Conservation (phyloP, 2,113 vertebrate genomes). For the Lepisosteus oculatus region DNA sequence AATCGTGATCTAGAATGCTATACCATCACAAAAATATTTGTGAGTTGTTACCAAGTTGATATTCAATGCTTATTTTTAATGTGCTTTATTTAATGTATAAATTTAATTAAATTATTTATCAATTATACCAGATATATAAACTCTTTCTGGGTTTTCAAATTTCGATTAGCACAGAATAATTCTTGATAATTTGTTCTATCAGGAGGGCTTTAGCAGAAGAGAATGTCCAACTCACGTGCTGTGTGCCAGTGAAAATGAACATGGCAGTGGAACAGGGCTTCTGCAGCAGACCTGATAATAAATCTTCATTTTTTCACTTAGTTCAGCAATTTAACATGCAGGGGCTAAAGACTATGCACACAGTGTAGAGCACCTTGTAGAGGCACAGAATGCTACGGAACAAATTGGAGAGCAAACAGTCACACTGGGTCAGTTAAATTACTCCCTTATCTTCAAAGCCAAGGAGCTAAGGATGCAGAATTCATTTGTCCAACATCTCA, state of each 20-base stretch:
- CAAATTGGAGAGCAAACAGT: constrained; percentile 67
- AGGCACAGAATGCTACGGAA: constrained; percentile 53
- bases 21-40: no score
- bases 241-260: neutral
- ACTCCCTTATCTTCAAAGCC: constrained; percentile 42
- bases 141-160: no score
- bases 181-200: no score
- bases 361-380: constrained; percentile 51
- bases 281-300: constrained; percentile 58
- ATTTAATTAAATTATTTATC: no score
- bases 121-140: no score
- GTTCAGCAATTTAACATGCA: constrained; percentile 43
- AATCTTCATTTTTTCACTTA: constrained; percentile 61
- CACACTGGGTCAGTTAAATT: constrained; percentile 52
- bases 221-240: no score
- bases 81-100: no score
- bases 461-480: constrained; percentile 37
- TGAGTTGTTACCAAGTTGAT: no score
- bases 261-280: constrained; percentile 19
- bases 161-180: no score
- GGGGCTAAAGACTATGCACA: constrained; percentile 25
- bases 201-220: no score
- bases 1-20: no score
- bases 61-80: no score
- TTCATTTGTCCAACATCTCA: neutral